A percentile compares a stretch with the other conserved stretches of the same genome.
Evolutionary conservation across 2,113 vertebrate genomes (phyloP).

Genomic region (Megaceryle maxima): DNA sequence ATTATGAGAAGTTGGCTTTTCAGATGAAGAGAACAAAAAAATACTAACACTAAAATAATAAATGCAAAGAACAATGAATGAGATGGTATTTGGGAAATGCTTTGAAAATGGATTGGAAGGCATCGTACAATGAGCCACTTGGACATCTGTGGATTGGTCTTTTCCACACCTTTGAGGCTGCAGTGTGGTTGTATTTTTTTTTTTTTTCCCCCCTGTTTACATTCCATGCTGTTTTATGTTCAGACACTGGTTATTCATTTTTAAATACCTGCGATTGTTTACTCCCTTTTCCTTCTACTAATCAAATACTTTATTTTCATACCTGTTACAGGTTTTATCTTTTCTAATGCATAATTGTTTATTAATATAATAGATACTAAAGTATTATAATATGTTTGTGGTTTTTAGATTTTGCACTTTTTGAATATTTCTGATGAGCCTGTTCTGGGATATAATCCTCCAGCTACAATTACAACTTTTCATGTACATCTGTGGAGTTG

Average conservation of each 20-base stretch:
- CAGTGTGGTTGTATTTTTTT: background rate
- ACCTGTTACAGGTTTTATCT: background rate
- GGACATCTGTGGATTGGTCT: background rate
- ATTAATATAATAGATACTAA: slow-evolving; percentile 28
- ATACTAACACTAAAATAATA: background rate
- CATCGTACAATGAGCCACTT: background rate
- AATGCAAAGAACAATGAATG: background rate
- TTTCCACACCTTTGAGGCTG: background rate
- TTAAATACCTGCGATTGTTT: background rate
- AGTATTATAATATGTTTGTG: slow-evolving; percentile 38
- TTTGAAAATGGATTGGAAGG: background rate
- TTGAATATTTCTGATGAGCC: slow-evolving; percentile 96
- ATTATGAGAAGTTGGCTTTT: background rate
- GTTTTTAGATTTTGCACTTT: slow-evolving; percentile 90
- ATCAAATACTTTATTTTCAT: background rate
- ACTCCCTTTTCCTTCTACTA: background rate
- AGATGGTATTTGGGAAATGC: background rate
- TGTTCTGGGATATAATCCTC: slow-evolving; percentile 94
- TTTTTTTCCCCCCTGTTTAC: background rate
- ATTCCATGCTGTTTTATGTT: background rate
- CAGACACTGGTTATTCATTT: background rate
- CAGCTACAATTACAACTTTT: slow-evolving; percentile 89
- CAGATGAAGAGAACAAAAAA: background rate
- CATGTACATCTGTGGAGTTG: slow-evolving; percentile 98
- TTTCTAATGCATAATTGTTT: background rate